phyloP scores from a whole-genome alignment of 53 echinoderm and acorn worm genomes.

The Hippasteria phrygiana region DNA sequence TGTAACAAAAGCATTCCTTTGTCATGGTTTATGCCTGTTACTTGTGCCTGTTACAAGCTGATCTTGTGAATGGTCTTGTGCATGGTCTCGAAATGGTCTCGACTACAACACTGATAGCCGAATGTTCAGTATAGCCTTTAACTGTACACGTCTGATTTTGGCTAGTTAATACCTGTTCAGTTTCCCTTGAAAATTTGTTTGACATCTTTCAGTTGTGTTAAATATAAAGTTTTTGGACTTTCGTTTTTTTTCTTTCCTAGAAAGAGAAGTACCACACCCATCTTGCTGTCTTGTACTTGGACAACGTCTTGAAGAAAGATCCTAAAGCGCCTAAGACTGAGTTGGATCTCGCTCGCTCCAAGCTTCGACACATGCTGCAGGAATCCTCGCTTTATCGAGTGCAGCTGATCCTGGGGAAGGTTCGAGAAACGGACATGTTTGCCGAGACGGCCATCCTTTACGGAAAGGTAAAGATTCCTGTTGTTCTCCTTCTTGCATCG shows the following conservation, averaged over 20 bases:
- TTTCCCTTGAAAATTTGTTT: no score
- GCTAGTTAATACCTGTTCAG: no score
- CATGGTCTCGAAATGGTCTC: no score
- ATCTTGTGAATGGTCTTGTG: no score
- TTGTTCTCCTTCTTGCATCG: not conserved
- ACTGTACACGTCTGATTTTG: no score
- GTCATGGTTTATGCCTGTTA: no score
- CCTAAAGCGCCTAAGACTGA: slow-evolving; percentile 51
- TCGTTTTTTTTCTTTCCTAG: slow-evolving; percentile 64
- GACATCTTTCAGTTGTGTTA: no score
- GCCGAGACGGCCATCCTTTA: slow-evolving; percentile 98
- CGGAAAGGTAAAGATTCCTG: slow-evolving; percentile 80
- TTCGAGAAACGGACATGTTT: slow-evolving; percentile 98
- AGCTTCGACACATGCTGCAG: slow-evolving; percentile 92
- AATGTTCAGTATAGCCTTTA: no score
- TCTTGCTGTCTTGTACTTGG: slow-evolving; percentile 91
- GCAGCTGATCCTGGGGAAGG: slow-evolving; percentile 94
- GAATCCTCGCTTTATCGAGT: slow-evolving; percentile 87
- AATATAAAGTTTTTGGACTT: not conserved
- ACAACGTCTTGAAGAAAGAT: slow-evolving; percentile 80
- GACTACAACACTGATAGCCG: no score
- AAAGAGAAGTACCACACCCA: slow-evolving; percentile 99
- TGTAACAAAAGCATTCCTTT: no score
- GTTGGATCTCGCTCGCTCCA: slow-evolving; percentile 91
- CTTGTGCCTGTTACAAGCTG: no score